Percentiles rank a stretch among this genome's conserved stretches.
phyloP scores from a whole-genome alignment of 2,113 vertebrate species.

The Ramphastos sulfuratus region DNA sequence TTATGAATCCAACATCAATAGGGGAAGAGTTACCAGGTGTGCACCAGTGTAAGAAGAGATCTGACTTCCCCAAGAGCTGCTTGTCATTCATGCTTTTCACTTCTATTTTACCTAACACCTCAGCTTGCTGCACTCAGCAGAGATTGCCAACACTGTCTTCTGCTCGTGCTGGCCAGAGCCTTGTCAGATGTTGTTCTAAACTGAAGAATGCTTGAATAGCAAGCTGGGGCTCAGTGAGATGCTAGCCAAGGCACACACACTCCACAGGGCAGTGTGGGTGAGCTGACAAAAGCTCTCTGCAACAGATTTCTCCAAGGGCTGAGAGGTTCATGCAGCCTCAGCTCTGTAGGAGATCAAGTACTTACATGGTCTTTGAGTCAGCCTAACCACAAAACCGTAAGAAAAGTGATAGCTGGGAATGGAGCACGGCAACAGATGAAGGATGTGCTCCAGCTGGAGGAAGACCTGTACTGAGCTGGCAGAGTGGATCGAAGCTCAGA shows the following conservation, averaged over 20 bases:
- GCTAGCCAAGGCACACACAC: not conserved
- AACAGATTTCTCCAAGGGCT: not conserved
- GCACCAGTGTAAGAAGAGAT: not conserved
- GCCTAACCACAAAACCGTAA: not conserved
- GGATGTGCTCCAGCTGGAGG: not conserved
- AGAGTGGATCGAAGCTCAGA: not conserved
- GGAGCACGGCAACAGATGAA: not conserved
- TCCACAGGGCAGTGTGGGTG: not conserved
- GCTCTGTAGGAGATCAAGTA: not conserved
- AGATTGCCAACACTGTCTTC: not conserved
- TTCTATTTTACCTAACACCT: not conserved
- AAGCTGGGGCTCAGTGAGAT: not conserved
- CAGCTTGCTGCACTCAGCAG: not conserved
- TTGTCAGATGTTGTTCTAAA: not conserved
- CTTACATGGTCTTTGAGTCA: not conserved
- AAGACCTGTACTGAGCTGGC: not conserved
- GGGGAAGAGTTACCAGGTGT: not conserved
- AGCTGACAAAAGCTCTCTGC: not conserved
- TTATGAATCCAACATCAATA: not conserved
- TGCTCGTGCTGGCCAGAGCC: not conserved
- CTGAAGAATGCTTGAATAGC: not conserved
- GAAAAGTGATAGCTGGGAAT: not conserved
- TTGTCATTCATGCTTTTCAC: not conserved
- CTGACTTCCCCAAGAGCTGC: not conserved
- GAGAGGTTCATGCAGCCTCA: not conserved